A percentile compares a stretch with the other conserved stretches of the same genome.
phyloP scores from a whole-genome alignment of 2,113 vertebrate species.

The Pholis gunnellus region DNA sequence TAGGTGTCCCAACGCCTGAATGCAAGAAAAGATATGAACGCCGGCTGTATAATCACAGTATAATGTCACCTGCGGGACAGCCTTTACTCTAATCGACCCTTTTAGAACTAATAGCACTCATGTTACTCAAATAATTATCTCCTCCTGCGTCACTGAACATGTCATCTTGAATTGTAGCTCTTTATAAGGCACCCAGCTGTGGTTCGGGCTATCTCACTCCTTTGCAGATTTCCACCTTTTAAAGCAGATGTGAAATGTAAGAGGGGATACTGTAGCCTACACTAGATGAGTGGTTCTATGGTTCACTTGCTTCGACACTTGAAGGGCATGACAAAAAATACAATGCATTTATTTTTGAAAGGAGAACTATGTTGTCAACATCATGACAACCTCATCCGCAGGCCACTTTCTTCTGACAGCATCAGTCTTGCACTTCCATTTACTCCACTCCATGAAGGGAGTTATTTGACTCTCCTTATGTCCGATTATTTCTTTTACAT shows the following conservation, averaged over 20 bases:
- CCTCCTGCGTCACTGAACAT: slow-evolving; percentile 23
- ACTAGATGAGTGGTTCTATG: not conserved
- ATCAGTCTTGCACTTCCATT: slow-evolving; percentile 28
- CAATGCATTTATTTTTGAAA: slow-evolving; percentile 15
- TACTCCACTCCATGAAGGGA: slow-evolving; percentile 1
- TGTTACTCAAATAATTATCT: slow-evolving; percentile 28
- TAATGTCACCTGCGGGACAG: not conserved
- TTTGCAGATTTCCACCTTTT: not conserved
- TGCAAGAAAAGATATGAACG: not conserved
- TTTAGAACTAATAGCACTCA: slow-evolving; percentile 23
- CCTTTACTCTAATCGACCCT: not conserved
- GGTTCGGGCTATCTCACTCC: not conserved
- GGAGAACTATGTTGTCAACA: slow-evolving; percentile 7
- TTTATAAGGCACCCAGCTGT: not conserved
- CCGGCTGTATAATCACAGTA: slow-evolving; percentile 13
- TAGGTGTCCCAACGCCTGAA: not conserved
- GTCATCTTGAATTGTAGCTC: slow-evolving; percentile 6
- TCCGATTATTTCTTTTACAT: slow-evolving; percentile 15
- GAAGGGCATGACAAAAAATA: not conserved
- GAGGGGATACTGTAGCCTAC: not conserved
- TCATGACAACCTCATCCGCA: slow-evolving; percentile 17
- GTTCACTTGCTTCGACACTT: not conserved
- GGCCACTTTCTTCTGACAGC: slow-evolving; percentile 27
- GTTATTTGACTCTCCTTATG: not conserved
- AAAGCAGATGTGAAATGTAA: slow-evolving; percentile 4